Percentiles rank a stretch among this genome's conserved stretches.
Conservation (phyloP, 2,113 vertebrate species). For the Protobothrops flavoviridis region DNA sequence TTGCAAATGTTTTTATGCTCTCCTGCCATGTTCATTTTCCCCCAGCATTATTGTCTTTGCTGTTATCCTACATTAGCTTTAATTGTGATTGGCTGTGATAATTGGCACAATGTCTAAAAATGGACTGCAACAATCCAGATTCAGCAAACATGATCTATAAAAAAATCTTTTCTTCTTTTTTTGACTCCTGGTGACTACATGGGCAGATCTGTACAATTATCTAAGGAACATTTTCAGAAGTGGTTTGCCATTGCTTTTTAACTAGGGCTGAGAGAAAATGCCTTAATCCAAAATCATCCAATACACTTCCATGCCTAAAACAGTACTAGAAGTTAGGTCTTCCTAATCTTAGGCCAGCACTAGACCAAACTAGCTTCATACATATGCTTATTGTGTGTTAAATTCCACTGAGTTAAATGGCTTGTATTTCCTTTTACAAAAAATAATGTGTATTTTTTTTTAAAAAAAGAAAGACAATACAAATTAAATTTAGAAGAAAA, state of each 20-base stretch:
- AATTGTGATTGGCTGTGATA: background rate
- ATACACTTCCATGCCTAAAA: no score
- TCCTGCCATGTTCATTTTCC: background rate
- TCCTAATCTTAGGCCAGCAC: no score
- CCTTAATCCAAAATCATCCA: no score
- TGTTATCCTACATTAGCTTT: background rate
- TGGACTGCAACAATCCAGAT: background rate
- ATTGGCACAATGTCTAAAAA: background rate
- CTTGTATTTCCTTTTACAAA: background rate
- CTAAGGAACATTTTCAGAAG: background rate
- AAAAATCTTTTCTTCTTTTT: background rate
- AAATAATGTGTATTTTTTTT: no score
- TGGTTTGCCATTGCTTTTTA: no score
- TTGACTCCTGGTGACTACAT: background rate
- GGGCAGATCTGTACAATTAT: background rate
- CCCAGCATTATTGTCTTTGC: background rate
- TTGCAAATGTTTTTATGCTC: background rate
- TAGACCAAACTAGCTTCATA: no score
- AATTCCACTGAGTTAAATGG: no score
- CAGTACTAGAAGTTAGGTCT: no score
- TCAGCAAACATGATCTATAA: background rate
- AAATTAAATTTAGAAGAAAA: no score
- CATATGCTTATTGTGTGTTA: no score
- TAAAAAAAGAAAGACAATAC: no score
- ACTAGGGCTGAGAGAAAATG: no score